Evolutionary conservation across 2,888 invertebrate species (phyloP).

Genomic region (Cacoxenus indagator): DNA sequence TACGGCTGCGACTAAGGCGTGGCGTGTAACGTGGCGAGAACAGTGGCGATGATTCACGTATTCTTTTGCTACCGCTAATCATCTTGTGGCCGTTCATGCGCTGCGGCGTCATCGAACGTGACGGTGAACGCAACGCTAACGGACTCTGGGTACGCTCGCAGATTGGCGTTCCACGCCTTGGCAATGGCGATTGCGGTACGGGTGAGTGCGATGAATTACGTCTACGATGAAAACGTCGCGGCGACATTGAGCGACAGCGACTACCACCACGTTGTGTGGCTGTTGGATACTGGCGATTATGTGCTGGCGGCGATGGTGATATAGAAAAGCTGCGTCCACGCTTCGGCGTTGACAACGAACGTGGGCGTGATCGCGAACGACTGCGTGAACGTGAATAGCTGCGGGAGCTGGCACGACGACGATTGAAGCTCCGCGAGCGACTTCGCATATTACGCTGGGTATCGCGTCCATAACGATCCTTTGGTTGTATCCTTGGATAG

Average conservation of each 20-base stretch:
- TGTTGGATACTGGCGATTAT: background rate
- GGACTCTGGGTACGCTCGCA: constrained; percentile 51
- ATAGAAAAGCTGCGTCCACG: constrained; percentile 64
- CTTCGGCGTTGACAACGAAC: constrained; percentile 40
- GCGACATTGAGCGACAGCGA: constrained; percentile 47
- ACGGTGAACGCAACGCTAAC: constrained; percentile 41
- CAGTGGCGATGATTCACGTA: constrained; percentile 39
- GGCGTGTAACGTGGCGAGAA: constrained; percentile 67
- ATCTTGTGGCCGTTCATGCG: constrained; percentile 53
- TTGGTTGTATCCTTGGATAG: constrained; percentile 71
- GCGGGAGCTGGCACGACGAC: constrained; percentile 48
- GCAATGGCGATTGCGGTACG: constrained; percentile 40
- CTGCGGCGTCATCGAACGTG: constrained; percentile 54
- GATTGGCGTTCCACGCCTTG: constrained; percentile 38
- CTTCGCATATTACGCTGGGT: constrained; percentile 72
- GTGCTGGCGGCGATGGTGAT: constrained; percentile 60
- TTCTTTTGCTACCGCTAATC: constrained; percentile 32
- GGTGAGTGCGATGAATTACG: constrained; percentile 43
- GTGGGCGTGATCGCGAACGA: constrained; percentile 59
- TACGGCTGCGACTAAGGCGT: constrained; percentile 61
- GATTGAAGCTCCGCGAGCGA: constrained; percentile 56
- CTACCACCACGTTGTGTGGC: constrained; percentile 30
- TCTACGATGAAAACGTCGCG: constrained; percentile 44
- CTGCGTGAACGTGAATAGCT: constrained; percentile 44
- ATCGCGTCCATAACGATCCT: constrained; percentile 86